A percentile compares a stretch with the other conserved stretches of the same genome.
Evolutionary conservation across 2,797 vertebrate species (phyloP).

Genomic region (Furcifer pardalis): DNA sequence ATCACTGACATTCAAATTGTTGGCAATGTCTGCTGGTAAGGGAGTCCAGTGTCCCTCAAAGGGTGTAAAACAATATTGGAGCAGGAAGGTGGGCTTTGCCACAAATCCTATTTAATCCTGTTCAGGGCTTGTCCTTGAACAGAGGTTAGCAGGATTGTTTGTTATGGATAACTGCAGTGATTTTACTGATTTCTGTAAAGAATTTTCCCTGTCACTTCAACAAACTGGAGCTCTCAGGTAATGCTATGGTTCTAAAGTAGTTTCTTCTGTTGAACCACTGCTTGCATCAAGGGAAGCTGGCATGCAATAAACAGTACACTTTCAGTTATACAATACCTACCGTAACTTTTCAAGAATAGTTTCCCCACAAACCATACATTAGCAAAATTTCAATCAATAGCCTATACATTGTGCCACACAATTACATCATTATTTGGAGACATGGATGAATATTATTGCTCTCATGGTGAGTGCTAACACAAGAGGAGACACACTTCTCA

Average conservation of each 20-base stretch:
- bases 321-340: neutral
- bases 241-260: neutral
- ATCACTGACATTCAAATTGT: neutral
- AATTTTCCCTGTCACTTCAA: neutral
- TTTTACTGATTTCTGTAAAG: neutral
- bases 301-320: neutral
- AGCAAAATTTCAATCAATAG: neutral
- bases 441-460: neutral
- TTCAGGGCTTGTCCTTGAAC: neutral
- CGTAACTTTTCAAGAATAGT: neutral
- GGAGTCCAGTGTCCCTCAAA: neutral
- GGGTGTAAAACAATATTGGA: neutral
- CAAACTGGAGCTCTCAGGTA: neutral
- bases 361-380: neutral
- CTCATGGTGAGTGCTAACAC: neutral
- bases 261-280: neutral
- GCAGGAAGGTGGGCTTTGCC: neutral
- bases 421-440: neutral
- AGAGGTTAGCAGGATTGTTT: neutral
- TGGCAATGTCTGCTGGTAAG: neutral
- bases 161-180: neutral
- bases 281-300: neutral
- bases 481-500: neutral
- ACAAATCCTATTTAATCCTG: neutral
- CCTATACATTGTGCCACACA: neutral